phyloP scores from a whole-genome alignment of 2,113 vertebrate species.

The Harpagus bidentatus region DNA sequence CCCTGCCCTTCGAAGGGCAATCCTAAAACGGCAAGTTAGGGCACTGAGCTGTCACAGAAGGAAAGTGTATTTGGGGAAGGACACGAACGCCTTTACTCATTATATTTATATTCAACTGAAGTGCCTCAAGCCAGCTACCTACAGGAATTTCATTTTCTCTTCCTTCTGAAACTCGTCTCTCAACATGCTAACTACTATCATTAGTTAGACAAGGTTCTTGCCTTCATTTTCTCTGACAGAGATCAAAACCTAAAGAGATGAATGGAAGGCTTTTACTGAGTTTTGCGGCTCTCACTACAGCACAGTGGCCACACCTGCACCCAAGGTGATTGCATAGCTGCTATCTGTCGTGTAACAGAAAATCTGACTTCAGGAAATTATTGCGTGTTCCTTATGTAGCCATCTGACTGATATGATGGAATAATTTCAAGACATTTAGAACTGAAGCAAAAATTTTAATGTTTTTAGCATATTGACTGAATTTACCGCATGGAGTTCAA shows the following conservation, averaged over 20 bases:
- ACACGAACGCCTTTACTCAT: accelerated
- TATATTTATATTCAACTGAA: not conserved
- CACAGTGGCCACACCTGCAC: not conserved
- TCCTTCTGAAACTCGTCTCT: not conserved
- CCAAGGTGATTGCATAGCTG: accelerated
- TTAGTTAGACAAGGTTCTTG: not conserved
- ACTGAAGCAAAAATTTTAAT: accelerated
- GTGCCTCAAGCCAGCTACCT: not conserved
- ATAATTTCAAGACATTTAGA: not conserved
- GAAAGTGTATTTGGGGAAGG: not conserved
- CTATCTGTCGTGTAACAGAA: not conserved
- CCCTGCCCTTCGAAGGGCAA: not conserved
- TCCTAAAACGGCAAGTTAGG: not conserved
- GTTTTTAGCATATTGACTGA: not conserved
- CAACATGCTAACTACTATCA: not conserved
- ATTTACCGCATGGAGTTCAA: not conserved
- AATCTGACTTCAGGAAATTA: not conserved
- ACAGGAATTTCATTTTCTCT: not conserved
- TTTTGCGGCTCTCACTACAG: not conserved
- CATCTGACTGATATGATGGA: too few species aligned
- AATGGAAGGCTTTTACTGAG: not conserved
- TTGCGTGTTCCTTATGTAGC: accelerated
- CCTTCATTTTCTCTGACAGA: not conserved
- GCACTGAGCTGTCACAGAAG: not conserved
- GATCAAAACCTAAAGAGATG: not conserved